These are phyloP conservation scores for Sarotherodon lohbergeri DNA, from an alignment of 2,113 vertebrate species.

Conservation along the genomic window DNA sequence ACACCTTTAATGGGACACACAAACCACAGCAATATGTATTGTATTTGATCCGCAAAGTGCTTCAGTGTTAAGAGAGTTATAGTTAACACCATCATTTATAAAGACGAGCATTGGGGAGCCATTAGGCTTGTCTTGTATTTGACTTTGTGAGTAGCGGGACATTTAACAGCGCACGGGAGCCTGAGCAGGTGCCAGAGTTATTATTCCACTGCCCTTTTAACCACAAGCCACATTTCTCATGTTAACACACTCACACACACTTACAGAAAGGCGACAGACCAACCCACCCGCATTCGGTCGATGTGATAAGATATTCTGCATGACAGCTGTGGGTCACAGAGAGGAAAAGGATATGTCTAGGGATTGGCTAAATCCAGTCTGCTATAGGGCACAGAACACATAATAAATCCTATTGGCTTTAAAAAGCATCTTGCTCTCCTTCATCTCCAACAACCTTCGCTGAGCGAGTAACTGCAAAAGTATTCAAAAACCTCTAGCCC, in stretches of 20 bases:
- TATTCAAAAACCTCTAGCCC: slow-evolving; percentile 34
- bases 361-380: slow-evolving; percentile 52
- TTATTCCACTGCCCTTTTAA: slow-evolving; percentile 58
- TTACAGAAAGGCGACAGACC: background rate
- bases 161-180: slow-evolving; percentile 42
- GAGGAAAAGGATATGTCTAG: slow-evolving; percentile 27
- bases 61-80: slow-evolving; percentile 55
- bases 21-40: slow-evolving; percentile 35
- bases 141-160: slow-evolving; percentile 53
- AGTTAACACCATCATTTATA: slow-evolving; percentile 65
- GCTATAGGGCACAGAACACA: slow-evolving; percentile 40
- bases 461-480: background rate
- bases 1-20: slow-evolving; percentile 28
- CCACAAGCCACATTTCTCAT: slow-evolving; percentile 44
- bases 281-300: slow-evolving; percentile 25
- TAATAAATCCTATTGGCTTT: slow-evolving; percentile 53
- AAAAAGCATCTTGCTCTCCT: slow-evolving; percentile 33
- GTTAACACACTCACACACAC: slow-evolving; percentile 2
- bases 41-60: slow-evolving; percentile 27
- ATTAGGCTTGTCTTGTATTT: slow-evolving; percentile 65
- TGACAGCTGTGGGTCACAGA: slow-evolving; percentile 41
- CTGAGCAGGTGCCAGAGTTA: slow-evolving; percentile 55
- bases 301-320: slow-evolving; percentile 47
- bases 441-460: slow-evolving; percentile 35
- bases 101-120: slow-evolving; percentile 53